Percentiles rank a stretch among this genome's conserved stretches.
Evolutionary conservation across 2,888 invertebrate species (phyloP).

Genomic region (Galerucella pusilla): DNA sequence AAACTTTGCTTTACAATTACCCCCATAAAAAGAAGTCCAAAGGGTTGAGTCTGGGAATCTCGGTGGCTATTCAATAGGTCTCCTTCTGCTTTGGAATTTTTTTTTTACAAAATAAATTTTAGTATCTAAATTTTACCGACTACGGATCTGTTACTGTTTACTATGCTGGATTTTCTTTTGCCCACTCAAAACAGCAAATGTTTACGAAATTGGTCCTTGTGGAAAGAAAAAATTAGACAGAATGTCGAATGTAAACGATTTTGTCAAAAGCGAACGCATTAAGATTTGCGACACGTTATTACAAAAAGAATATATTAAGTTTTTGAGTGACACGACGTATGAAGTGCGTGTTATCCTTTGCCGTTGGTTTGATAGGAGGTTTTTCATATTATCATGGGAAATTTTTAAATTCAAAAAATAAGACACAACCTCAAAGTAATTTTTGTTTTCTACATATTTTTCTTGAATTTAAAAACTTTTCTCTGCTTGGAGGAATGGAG

Average conservation of each 20-base stretch:
- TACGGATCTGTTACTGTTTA: too few relatives aligned
- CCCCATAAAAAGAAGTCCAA: too few relatives aligned
- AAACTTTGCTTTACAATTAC: too few relatives aligned
- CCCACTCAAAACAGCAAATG: constrained; percentile 8
- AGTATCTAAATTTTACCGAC: too few relatives aligned
- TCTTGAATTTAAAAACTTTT: neutral
- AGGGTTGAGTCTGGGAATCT: too few relatives aligned
- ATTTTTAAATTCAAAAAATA: neutral
- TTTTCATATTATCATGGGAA: neutral
- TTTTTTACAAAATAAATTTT: too few relatives aligned
- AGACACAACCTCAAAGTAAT: neutral
- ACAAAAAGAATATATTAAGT: constrained; percentile 8
- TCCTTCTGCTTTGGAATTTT: too few relatives aligned
- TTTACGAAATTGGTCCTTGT: constrained; percentile 13
- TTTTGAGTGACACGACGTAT: constrained; percentile 5
- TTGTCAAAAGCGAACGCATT: constrained; percentile 12
- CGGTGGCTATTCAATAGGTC: too few relatives aligned
- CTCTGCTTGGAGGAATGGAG: too few relatives aligned
- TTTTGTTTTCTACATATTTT: neutral
- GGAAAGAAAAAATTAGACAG: neutral
- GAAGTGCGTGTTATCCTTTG: neutral
- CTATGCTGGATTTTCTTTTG: neutral
- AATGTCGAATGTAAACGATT: neutral
- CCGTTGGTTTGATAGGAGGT: neutral
- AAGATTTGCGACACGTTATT: constrained; percentile 18